A percentile compares a stretch with the other conserved stretches of the same genome.
phyloP scores from a whole-genome alignment of 2,113 vertebrate species.

The Hypanus sabinus region DNA sequence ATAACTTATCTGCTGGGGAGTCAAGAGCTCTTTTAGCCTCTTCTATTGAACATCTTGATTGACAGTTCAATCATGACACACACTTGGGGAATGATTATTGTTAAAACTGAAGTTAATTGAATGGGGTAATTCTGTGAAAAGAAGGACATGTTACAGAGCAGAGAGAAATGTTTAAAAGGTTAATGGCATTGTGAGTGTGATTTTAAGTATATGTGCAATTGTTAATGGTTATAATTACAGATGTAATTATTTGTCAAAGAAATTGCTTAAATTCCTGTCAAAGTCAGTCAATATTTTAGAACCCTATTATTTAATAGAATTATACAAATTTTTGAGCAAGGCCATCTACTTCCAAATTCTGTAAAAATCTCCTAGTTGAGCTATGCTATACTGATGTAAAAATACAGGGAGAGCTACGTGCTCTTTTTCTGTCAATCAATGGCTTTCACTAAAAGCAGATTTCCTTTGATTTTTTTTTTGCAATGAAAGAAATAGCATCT shows the following conservation, averaged over 20 bases:
- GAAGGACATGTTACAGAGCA: neutral
- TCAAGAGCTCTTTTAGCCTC: neutral
- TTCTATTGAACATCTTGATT: neutral
- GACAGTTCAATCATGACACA: neutral
- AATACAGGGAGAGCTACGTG: neutral
- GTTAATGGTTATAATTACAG: neutral
- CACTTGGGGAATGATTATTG: neutral
- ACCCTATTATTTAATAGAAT: neutral
- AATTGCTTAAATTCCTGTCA: neutral
- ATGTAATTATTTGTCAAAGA: neutral
- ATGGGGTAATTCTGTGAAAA: neutral
- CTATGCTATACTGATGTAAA: neutral
- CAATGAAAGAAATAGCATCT: neutral
- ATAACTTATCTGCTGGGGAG: no score
- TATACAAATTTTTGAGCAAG: neutral
- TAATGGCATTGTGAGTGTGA: neutral
- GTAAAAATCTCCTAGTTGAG: no score
- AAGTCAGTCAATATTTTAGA: neutral
- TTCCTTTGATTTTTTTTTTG: neutral
- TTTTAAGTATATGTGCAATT: neutral
- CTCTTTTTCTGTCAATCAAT: neutral
- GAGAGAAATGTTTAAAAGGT: neutral
- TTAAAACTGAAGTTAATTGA: neutral
- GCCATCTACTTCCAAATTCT: no score
- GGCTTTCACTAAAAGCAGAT: neutral